Base-by-base conservation (phyloP, 2,113 vertebrate species). In the Choloepus hoffmanni region DNA sequence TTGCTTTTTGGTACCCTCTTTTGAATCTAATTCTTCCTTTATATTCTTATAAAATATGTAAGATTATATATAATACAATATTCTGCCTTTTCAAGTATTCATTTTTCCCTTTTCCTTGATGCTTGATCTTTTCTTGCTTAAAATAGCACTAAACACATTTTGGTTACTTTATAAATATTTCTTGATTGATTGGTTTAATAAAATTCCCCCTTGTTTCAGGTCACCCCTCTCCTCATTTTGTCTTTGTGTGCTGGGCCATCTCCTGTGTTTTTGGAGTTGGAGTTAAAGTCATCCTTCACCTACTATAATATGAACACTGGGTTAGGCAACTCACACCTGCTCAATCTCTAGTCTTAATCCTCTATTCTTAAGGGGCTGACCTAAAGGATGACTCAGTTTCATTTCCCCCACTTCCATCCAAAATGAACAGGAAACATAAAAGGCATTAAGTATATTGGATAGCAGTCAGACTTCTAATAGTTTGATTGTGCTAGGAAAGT, bases 391-490 rank as follows among this genome's bases (percentile, higher is more conserved):
- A 58, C 58, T 91, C 72, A 65, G 26, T 79, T 30, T 96, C 62
- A 60, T 90, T 97, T 95, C 55, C 36, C 43, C 45, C 72, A 84
- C 65, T 86, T 78, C 30, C 33, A 90, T 91, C 55, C 58, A 24
- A 82, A 94, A 81, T 68, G 94, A 94, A 94, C 83, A 97, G 94
- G 94, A 95, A 97, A 92, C 70, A 85, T 84, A 95, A 96, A 96
- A 93, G 63, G 55, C 81, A 90, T 77, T 94, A 70, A 93, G 58
- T 68, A 43, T 94, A 50, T 70, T 95, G 82, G 76, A 81, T 55
- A 89, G 72, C 93, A 88, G 62, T 96, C 91, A 95, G 91, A 94
- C 83, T 90, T 95, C 43, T 73, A 81, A 95, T 68, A 94, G 93
- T 95, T 95, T 11, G 16, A 33, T 84, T 91, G 90, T 93, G 50